phyloP scores from a whole-genome alignment of 2,888 invertebrate genomes.

The Meiosimyza decipiens region DNA sequence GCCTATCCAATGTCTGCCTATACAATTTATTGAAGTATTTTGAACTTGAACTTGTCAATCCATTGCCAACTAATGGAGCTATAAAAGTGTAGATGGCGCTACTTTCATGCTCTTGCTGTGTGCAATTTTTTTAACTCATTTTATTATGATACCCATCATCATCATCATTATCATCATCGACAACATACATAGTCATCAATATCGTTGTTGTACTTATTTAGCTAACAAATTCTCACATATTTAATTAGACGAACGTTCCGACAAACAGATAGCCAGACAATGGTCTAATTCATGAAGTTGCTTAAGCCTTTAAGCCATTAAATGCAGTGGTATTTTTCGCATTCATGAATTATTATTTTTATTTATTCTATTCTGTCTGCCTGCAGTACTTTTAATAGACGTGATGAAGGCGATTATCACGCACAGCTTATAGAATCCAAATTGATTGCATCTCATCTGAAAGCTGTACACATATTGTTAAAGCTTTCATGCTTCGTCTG shows the following conservation, averaged over 20 bases:
- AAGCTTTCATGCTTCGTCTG: no score
- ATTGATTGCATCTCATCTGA: no score
- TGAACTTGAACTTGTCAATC: constrained; percentile 27
- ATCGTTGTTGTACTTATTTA: background rate
- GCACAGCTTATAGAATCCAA: no score
- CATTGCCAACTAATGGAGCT: background rate
- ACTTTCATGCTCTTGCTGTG: constrained; percentile 14
- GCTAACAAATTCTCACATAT: constrained; percentile 28
- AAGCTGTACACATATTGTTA: no score
- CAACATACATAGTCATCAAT: background rate
- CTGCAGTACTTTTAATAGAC: no score
- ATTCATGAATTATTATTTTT: no score
- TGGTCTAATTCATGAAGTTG: no score
- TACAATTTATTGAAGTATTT: background rate
- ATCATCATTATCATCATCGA: background rate
- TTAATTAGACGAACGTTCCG: constrained; percentile 23
- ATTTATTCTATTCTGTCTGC: no score
- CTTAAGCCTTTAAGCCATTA: no score
- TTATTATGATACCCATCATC: background rate
- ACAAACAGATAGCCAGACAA: background rate
- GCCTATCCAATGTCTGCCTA: no score
- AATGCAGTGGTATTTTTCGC: no score
- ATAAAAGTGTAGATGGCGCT: constrained; percentile 19
- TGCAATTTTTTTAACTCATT: background rate
- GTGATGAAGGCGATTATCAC: no score